Conservation (phyloP, 2,113 vertebrate genomes). For the Porphyrio hochstetteri region DNA sequence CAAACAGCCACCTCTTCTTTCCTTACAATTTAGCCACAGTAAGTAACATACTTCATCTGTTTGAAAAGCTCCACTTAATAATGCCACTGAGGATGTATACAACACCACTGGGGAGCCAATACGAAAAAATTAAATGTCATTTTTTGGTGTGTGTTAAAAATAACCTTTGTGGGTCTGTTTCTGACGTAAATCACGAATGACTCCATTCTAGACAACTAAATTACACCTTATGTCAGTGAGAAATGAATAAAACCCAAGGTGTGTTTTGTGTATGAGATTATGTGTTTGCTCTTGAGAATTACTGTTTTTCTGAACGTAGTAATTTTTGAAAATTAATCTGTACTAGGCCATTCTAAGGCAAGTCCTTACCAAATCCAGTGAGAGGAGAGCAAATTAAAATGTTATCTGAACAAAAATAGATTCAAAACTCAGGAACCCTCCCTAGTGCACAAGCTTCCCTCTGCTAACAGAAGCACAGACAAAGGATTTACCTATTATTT, state of each 20-base stretch:
- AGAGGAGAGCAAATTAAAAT: background rate
- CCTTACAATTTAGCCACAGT: constrained; percentile 45
- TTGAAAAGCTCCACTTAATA: constrained; percentile 58
- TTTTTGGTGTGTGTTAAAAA: constrained; percentile 38
- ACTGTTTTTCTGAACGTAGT: constrained; percentile 7
- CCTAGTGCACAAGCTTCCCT: background rate
- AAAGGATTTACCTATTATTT: background rate
- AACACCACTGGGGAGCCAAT: background rate
- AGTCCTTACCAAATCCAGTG: background rate
- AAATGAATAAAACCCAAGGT: constrained; percentile 40
- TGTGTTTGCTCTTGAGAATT: constrained; percentile 30
- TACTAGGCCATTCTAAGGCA: background rate
- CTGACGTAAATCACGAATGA: constrained; percentile 3
- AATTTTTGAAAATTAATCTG: constrained; percentile 31
- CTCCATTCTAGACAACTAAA: constrained; percentile 50
- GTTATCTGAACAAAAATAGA: background rate
- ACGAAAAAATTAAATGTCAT: constrained; percentile 42
- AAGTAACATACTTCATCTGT: constrained; percentile 44
- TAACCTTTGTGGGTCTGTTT: constrained; percentile 13
- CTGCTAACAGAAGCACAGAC: background rate
- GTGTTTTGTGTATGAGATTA: background rate
- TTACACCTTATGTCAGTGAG: constrained; percentile 42
- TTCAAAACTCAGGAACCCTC: background rate
- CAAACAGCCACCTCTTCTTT: constrained; percentile 65
- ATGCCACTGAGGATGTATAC: constrained; percentile 18